phyloP scores from a whole-genome alignment of 2,888 invertebrate genomes.

The Drosophila mimetica region DNA sequence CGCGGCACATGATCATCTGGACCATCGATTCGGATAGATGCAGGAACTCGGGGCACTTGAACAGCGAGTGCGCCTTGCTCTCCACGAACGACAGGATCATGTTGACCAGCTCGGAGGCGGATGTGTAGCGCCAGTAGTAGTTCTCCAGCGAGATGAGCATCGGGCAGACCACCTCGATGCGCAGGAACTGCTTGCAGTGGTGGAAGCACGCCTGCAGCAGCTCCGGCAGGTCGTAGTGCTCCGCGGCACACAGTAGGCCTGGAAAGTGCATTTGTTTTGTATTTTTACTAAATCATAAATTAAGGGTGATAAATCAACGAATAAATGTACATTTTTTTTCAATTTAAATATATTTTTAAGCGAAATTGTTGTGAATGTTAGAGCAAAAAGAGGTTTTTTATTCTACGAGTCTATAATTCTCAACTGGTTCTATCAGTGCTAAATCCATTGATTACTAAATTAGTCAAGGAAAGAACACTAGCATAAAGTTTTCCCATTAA shows the following conservation, averaged over 20 bases:
- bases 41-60: constrained; percentile 93
- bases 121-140: constrained; percentile 97
- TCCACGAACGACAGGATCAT: constrained; percentile 97
- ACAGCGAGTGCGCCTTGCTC: constrained; percentile 93
- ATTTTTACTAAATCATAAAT: too few relatives aligned
- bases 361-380: too few relatives aligned
- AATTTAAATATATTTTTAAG: background rate
- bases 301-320: too few relatives aligned
- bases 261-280: background rate
- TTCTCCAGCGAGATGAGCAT: constrained; percentile 97
- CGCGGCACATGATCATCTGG: constrained; percentile 96
- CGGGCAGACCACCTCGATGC: constrained; percentile 95
- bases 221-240: constrained; percentile 97
- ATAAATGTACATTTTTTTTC: background rate
- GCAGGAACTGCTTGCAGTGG: constrained; percentile 96
- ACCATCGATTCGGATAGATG: constrained; percentile 97
- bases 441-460: too few relatives aligned
- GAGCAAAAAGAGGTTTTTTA: too few relatives aligned
- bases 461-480: too few relatives aligned
- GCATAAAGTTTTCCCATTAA: too few relatives aligned
- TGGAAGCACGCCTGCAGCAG: constrained; percentile 97
- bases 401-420: too few relatives aligned
- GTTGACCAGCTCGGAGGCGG: constrained; percentile 96
- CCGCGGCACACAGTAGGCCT: constrained; percentile 94
- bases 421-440: too few relatives aligned